These are phyloP conservation scores for Myopa tessellatipennis DNA, from an alignment of 2,888 invertebrate genomes.

Conservation along the genomic window DNA sequence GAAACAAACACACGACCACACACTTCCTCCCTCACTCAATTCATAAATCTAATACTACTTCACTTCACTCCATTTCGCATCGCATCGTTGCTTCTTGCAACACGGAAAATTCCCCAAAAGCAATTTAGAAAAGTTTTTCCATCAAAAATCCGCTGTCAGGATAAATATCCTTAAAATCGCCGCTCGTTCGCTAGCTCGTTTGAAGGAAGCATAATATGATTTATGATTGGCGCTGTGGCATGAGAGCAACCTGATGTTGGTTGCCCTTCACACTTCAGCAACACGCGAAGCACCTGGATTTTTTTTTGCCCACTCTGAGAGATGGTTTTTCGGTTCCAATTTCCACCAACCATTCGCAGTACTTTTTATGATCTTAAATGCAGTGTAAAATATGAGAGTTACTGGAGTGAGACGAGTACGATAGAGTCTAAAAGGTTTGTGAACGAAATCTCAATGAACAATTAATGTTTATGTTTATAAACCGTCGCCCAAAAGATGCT, in stretches of 20 bases:
- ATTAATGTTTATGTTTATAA: too few relatives aligned
- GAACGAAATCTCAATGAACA: too few relatives aligned
- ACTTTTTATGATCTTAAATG: too few relatives aligned
- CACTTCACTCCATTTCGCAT: neutral
- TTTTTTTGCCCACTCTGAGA: neutral
- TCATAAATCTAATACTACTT: slow-evolving; percentile 38
- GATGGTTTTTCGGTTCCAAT: neutral
- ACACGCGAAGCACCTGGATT: neutral
- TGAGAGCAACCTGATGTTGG: neutral
- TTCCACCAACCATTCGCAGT: too few relatives aligned
- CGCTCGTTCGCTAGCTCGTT: slow-evolving; percentile 3
- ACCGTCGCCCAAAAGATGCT: too few relatives aligned
- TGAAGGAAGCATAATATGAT: slow-evolving; percentile 17
- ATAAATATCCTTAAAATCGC: slow-evolving; percentile 65
- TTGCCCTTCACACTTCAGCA: neutral
- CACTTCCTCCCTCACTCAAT: slow-evolving; percentile 17
- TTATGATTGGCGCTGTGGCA: slow-evolving; percentile 4
- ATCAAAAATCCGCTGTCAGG: slow-evolving; percentile 66
- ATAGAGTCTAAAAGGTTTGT: too few relatives aligned
- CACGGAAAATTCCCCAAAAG: slow-evolving; percentile 55
- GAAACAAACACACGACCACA: slow-evolving; percentile 36
- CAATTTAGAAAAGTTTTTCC: slow-evolving; percentile 67
- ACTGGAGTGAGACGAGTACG: too few relatives aligned
- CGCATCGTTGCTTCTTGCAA: slow-evolving; percentile 31
- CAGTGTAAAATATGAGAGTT: too few relatives aligned